Base-by-base conservation (phyloP, 1,140 invertebrate genomes). In the Drosophila micromelanica region DNA sequence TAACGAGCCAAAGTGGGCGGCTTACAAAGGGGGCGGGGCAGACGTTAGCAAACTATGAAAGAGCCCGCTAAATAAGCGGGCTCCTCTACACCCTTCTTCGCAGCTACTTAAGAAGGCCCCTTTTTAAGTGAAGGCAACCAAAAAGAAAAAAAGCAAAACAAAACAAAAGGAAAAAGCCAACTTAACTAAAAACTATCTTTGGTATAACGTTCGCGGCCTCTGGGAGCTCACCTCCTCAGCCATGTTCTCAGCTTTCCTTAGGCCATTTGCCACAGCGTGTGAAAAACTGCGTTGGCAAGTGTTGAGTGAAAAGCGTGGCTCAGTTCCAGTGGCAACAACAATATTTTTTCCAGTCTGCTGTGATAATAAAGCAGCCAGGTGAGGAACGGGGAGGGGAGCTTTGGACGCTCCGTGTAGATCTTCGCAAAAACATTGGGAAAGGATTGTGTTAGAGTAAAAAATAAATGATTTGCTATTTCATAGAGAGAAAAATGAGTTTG, bases 261-360 rank as follows among this genome's bases (percentile, higher is more conserved):
- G n/a, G 7, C 38, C n/a, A 6, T 46, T 30, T 11, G 15, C 17
- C 45, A 2, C 54, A 70, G 63, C 70, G 70, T 73, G 70, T 73
- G 70, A 73, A 73, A 68, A 67, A 20, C 48, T 72, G 62, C 69
- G 54, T 65, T 35, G 32, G 38, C 23, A 59, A 68, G 64, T 60
- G 37, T 56, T 37, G 46, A 59, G 60, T 57, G 69, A 40, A 65
- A 59, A 72, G 55, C 51, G 70, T 48, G 70, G 55, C 49, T 72
- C 48, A 32, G 7, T 51, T 40, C 38, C 38, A 40, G 38, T 40
- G 38, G 38, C 38, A 40, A 9, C 12, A 12, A 40, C 49, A 17
- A 35, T 5, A n/a, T n/a, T n/a, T 30, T 51, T 17, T 43, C 1
- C 42, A 23, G 42, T 15, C 48, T n/a, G 6, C 15, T 7, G 7